Base-by-base conservation (phyloP, 1,140 invertebrate species). In the Zaprionus camerounensis region DNA sequence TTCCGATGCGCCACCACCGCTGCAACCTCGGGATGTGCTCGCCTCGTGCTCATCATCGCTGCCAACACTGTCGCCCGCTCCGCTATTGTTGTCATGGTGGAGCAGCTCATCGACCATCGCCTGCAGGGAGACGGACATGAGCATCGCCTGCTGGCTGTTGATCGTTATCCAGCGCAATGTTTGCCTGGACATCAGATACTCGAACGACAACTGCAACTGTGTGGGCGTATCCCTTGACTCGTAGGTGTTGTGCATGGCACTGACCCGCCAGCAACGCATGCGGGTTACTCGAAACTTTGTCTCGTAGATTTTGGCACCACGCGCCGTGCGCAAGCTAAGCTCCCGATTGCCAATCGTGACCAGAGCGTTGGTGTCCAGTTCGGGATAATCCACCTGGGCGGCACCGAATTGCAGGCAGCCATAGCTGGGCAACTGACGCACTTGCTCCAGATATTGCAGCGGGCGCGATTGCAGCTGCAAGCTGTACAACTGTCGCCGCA, bases 241-340 rank as follows among this genome's bases (percentile, higher is more conserved):
- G 13, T 72, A 72, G 93, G 98, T 97, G 91, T 95, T 94, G 80
- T 96, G 96, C 71, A 96, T 93, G 0, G 96, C 97, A 24, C 97
- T 98, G n/a, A 99, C 98, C 78, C 98, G 94, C 98, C 98, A 99
- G 84, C 98, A 99, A 77, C 97, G 95, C 96, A 99, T 99, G 78
- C 98, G 94, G 1, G 98, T 99, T 5, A 99, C 97, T 93, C 98
- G 97, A 92, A 98, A 99, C 82, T 95, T 94, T 15, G 96, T 95
- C 93, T 99, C 98, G 90, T 94, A 95, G 5, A 95, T 92, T 78
- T 94, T 93, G 56, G 93, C 93, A 24, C 91, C 93, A 51, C 94
- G 92, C 38, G 93, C 92, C 22, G 93, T 93, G 65, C 95, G 94
- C 77, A 98, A 94, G 90, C 95, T 96, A 2, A 98, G 92, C 93